phyloP scores from a whole-genome alignment of 2,113 vertebrate genomes.

The Acinonyx jubatus region DNA sequence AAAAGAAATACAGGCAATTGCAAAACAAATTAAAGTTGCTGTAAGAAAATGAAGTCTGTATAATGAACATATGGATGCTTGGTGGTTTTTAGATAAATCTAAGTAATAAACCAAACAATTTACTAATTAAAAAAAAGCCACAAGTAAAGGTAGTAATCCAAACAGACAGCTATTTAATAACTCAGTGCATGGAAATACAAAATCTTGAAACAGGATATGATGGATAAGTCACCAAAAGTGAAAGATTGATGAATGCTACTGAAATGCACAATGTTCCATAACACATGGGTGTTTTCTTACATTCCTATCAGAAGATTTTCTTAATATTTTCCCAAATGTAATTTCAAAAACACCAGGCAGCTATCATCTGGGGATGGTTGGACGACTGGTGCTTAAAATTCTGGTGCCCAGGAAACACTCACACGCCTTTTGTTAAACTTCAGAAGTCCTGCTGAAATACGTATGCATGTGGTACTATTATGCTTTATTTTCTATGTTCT shows the following conservation, averaged over 20 bases:
- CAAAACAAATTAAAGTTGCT: slow-evolving; percentile 79
- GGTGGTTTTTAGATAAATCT: slow-evolving; percentile 57
- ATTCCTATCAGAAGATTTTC: slow-evolving; percentile 83
- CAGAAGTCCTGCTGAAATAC: neutral
- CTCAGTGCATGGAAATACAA: slow-evolving; percentile 74
- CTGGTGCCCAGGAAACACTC: slow-evolving; percentile 27
- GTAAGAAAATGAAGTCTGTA: slow-evolving; percentile 61
- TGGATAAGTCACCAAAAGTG: slow-evolving; percentile 65
- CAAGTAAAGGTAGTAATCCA: slow-evolving; percentile 83
- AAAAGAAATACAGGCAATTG: slow-evolving; percentile 76
- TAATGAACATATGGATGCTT: neutral
- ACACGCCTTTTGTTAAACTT: neutral
- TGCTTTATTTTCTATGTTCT: slow-evolving; percentile 5
- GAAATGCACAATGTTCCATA: slow-evolving; percentile 84
- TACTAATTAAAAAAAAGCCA: slow-evolving; percentile 77
- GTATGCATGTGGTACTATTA: neutral
- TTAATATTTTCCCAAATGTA: slow-evolving; percentile 82
- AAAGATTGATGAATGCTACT: slow-evolving; percentile 80
- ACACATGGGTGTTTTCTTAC: slow-evolving; percentile 2
- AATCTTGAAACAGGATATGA: slow-evolving; percentile 76
- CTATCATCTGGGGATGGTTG: neutral
- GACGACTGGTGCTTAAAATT: slow-evolving; percentile 3
- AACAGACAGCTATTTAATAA: slow-evolving; percentile 84
- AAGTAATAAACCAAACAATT: slow-evolving; percentile 83
- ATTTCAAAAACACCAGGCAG: slow-evolving; percentile 78